Percentiles rank a stretch among this genome's conserved stretches.
Evolutionary conservation across 2,888 invertebrate genomes (phyloP).

Genomic region (Trachelus tabidus): DNA sequence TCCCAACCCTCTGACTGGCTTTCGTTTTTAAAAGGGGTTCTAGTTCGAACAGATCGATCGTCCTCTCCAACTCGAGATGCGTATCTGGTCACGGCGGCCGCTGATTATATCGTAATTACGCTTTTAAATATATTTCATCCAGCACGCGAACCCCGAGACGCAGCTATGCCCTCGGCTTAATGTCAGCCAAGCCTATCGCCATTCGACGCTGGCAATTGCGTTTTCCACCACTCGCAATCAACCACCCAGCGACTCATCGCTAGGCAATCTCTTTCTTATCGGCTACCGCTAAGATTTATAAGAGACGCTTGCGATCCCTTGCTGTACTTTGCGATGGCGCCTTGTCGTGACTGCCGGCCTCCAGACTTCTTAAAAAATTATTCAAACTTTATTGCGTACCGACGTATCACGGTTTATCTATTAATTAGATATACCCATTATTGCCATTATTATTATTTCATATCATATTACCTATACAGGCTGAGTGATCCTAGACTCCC

Average conservation of each 20-base stretch:
- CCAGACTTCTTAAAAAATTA: neutral
- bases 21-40: constrained; percentile 41
- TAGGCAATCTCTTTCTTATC: constrained; percentile 51
- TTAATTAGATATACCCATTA: neutral
- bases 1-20: neutral
- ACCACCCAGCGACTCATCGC: constrained; percentile 37
- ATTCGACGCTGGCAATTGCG: neutral
- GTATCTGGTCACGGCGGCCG: constrained; percentile 56
- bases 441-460: too few species aligned
- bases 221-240: neutral
- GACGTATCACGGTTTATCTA: neutral
- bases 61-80: constrained; percentile 47
- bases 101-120: constrained; percentile 61
- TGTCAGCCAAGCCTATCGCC: constrained; percentile 25
- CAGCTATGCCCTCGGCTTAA: constrained; percentile 41
- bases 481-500: too few species aligned
- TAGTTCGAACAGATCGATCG: constrained; percentile 55
- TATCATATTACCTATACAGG: too few species aligned
- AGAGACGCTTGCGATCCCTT: constrained; percentile 16
- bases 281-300: constrained; percentile 45
- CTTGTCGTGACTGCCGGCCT: constrained; percentile 40
- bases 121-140: constrained; percentile 60
- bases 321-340: constrained; percentile 31
- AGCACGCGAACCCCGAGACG: constrained; percentile 48
- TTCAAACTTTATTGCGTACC: neutral